phyloP scores from a whole-genome alignment of 64 coral and sea anemone species.

The Montipora foliosa region DNA sequence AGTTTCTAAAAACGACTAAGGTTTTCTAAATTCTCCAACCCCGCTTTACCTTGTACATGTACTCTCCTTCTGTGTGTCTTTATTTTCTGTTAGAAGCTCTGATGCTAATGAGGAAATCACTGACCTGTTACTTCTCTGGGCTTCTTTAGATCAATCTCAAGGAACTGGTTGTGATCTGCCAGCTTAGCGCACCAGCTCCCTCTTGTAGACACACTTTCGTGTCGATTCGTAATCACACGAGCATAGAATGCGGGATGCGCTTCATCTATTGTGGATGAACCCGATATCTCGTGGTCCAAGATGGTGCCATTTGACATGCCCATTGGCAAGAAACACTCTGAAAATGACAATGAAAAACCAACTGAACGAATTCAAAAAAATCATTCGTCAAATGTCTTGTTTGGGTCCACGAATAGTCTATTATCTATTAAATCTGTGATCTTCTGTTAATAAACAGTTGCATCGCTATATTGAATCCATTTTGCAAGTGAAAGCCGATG shows the following conservation, averaged over 20 bases:
- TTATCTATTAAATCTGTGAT: too few species aligned
- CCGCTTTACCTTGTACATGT: too few species aligned
- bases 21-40: too few species aligned
- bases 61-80: neutral
- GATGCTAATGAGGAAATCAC: neutral
- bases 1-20: too few species aligned
- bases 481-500: neutral
- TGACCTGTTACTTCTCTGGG: constrained; percentile 90
- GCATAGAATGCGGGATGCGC: constrained; percentile 61
- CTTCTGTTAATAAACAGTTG: too few species aligned
- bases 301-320: constrained; percentile 87
- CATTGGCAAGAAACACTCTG: constrained; percentile 90
- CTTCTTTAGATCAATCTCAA: constrained; percentile 85
- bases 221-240: constrained; percentile 57
- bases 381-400: too few species aligned
- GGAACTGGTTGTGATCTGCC: constrained; percentile 60
- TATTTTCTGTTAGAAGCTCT: neutral
- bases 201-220: constrained; percentile 36
- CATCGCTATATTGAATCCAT: neutral
- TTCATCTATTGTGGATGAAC: constrained; percentile 74
- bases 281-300: constrained; percentile 75
- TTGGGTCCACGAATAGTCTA: too few species aligned
- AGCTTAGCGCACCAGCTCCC: constrained; percentile 85
- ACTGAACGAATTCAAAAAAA: too few species aligned
- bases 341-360: neutral